These are phyloP conservation scores for Acridotheres tristis DNA, from an alignment of 2,797 vertebrate species.

Conservation along the genomic window DNA sequence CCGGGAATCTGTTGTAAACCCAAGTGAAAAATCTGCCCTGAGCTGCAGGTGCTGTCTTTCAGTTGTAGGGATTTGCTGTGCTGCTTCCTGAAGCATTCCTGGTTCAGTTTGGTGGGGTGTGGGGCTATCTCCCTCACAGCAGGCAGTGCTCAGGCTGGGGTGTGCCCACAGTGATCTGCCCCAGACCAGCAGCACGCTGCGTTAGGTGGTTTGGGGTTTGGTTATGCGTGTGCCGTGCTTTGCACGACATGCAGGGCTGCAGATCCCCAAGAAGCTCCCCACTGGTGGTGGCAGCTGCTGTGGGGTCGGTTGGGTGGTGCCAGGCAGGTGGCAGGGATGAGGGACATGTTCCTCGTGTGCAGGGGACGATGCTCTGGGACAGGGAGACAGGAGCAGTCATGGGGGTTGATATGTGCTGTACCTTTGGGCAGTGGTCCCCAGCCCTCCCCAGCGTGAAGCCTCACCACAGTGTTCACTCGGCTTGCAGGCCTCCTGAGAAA, in stretches of 20 bases:
- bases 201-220: background rate
- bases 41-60: fast-evolving
- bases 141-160: background rate
- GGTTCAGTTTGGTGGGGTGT: fast-evolving
- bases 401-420: fast-evolving
- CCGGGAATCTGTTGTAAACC: fast-evolving
- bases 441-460: background rate
- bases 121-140: background rate
- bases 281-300: fast-evolving
- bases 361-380: fast-evolving
- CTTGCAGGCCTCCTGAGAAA: background rate
- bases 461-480: fast-evolving
- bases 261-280: fast-evolving
- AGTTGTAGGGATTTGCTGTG: fast-evolving
- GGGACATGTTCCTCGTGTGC: background rate
- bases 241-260: background rate
- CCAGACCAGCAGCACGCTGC: fast-evolving
- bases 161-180: background rate
- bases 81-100: background rate
- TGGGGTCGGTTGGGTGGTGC: fast-evolving
- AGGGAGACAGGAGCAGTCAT: fast-evolving
- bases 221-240: fast-evolving
- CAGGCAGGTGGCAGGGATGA: background rate
- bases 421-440: background rate
- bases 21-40: background rate